Base-by-base conservation (phyloP, 2,113 vertebrate genomes). In the Alexandromys fortis region DNA sequence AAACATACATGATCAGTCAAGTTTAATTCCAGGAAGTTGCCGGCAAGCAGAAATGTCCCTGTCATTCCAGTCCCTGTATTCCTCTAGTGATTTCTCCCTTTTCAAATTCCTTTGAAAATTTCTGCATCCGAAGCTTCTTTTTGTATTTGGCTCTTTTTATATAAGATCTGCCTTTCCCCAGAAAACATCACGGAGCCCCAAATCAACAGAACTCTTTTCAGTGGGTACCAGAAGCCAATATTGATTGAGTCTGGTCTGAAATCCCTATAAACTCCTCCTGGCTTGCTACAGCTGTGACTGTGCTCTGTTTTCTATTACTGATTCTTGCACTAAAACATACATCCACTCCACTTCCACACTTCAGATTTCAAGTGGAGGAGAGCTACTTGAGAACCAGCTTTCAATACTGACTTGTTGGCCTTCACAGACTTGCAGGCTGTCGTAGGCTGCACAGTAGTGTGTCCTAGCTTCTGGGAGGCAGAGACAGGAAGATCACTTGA, bases 311-410 rank as follows among this genome's bases (percentile, higher is more conserved):
- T 91, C 95, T 96, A 28, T 91, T 94, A 72, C 88, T 22, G 83
- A 94, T 94, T 97, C 90, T 97, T 95, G 22, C 91, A 30, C 83
- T 91, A 97, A 97, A 97, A 95, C 96, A 95, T n/a, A 97, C 83
- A 96, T 95, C 92, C 94, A 94, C 96, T 96, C 78, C 45, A 96
- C 92, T 87, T 91, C 82, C 35, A 55, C 96, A 92, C 97, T 97
- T 97, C 86, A 97, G 75, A 95, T 94, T 92, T 95, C 95, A 95
- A 96, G 97, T 97, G 90, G 81, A 97, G 52, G 42, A 94, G 94
- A 96, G 86, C 86, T 97, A 42, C 97, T 96, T 35, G 93, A 94
- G 94, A 77, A 33, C 70, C 52, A 81, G 0, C 85, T 97, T 92
- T 95, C 82, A 89, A 95, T 77, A 94, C 89, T 89, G 82, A 97